These are phyloP conservation scores for Phenganax stokvisi DNA, from an alignment of 92 coral and sea anemone genomes.

Conservation along the genomic window DNA sequence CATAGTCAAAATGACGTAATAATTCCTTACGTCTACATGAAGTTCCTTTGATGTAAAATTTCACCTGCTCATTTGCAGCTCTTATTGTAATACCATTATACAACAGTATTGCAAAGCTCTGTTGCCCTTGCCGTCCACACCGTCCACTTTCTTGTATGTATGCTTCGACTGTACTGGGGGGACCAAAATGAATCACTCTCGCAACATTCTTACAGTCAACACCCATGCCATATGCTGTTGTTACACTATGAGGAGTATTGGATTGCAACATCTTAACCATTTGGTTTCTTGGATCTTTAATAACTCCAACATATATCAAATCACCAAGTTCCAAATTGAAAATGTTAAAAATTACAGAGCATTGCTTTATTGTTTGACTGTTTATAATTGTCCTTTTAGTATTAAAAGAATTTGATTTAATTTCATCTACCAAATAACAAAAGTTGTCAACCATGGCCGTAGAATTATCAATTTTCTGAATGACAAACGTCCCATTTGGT, in stretches of 20 bases:
- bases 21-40: constrained; percentile 33
- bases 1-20: constrained; percentile 20
- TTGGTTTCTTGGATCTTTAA: constrained; percentile 13
- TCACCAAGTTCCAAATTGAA: constrained; percentile 39
- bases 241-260: not conserved
- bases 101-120: constrained; percentile 36
- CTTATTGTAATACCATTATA: constrained; percentile 38
- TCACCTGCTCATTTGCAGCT: constrained; percentile 38
- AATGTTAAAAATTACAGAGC: constrained; percentile 28
- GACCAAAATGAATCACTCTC: constrained; percentile 14
- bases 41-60: constrained; percentile 34
- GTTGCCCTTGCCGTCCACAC: not conserved
- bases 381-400: constrained; percentile 25
- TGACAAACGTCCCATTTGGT: constrained; percentile 24
- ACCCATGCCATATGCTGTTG: constrained; percentile 8
- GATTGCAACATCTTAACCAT: constrained; percentile 40
- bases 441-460: not conserved
- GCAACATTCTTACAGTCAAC: not conserved
- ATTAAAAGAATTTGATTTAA: not conserved
- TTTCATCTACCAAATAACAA: not conserved
- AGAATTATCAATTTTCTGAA: constrained; percentile 6
- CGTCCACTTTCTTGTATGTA: constrained; percentile 28
- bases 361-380: constrained; percentile 36
- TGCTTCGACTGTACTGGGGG: not conserved
- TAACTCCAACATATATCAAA: not conserved